Percentiles rank a stretch among this genome's conserved stretches.
Conservation (phyloP, 2,888 invertebrate species). For the Caenorhabditis sinica region DNA sequence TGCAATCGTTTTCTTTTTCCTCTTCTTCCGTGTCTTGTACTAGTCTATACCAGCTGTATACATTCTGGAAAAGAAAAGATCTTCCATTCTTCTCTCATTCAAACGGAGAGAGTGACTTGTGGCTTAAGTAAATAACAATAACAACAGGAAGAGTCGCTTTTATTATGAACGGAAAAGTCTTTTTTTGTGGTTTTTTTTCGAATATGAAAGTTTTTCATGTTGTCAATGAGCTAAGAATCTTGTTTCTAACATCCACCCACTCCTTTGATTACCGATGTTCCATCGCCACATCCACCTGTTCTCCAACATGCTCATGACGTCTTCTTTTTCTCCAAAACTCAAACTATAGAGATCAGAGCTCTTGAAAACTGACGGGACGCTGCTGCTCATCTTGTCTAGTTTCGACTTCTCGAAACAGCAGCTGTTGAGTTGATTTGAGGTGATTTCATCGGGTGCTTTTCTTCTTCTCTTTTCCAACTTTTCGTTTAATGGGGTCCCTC, state of each 20-base stretch:
- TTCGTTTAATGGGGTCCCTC: not conserved
- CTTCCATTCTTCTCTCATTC: slow-evolving; percentile 10
- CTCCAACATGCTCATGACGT: not conserved
- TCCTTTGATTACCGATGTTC: not conserved
- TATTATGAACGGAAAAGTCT: too few relatives aligned
- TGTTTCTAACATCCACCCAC: not conserved
- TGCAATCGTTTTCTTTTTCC: not conserved
- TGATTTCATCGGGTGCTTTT: not conserved
- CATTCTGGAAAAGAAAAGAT: slow-evolving; percentile 17
- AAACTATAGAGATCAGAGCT: not conserved
- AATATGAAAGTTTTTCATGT: not conserved
- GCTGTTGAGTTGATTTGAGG: not conserved
- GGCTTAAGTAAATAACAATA: slow-evolving; percentile 33
- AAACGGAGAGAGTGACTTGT: too few relatives aligned
- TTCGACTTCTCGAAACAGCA: not conserved
- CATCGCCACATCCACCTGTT: not conserved
- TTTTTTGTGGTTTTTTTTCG: not conserved
- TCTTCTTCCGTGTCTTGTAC: slow-evolving; percentile 8
- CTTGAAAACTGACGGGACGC: not conserved
- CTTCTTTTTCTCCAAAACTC: not conserved
- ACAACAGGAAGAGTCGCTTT: slow-evolving; percentile 1
- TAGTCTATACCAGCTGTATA: slow-evolving; percentile 38
- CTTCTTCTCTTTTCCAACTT: too few relatives aligned
- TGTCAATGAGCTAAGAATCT: not conserved
- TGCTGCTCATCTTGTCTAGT: not conserved